Percentiles rank a stretch among this genome's conserved stretches.
phyloP scores from a whole-genome alignment of 2,888 invertebrate species.

The Linnaemya tessellans region DNA sequence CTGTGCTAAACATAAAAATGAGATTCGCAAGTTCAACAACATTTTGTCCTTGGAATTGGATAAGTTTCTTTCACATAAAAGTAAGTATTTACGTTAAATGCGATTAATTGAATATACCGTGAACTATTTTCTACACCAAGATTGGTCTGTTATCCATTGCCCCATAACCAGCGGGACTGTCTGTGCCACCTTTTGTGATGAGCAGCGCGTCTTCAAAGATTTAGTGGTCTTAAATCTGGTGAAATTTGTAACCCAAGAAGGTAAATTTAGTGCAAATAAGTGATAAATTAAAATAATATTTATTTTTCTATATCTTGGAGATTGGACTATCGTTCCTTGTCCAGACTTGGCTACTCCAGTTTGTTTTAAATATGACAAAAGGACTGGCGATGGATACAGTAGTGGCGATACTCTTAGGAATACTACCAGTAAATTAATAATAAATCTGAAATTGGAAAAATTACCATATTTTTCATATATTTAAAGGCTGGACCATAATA shows the following conservation, averaged over 20 bases:
- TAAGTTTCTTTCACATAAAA: conserved; percentile 9
- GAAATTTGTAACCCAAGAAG: conserved; percentile 21
- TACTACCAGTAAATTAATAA: conserved; percentile 19
- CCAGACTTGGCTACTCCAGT: neutral
- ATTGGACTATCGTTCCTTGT: conserved; percentile 22
- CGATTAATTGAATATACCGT: neutral
- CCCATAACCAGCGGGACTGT: neutral
- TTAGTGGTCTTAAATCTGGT: conserved; percentile 2
- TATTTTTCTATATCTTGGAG: neutral
- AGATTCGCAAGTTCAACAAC: conserved; percentile 46
- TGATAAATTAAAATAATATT: neutral
- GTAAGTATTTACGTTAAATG: conserved; percentile 15
- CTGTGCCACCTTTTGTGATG: conserved; percentile 9
- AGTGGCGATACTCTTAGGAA: neutral
- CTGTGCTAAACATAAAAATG: conserved; percentile 34
- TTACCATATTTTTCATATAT: neutral
- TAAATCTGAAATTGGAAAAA: neutral
- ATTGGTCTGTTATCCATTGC: conserved; percentile 13
- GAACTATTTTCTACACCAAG: neutral
- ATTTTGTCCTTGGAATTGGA: conserved; percentile 17
- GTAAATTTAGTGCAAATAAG: neutral
- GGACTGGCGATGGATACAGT: neutral
- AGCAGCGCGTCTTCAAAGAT: conserved; percentile 14
- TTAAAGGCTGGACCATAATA: conserved; percentile 31
- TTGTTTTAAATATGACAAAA: neutral